Base-by-base conservation (phyloP, 2,888 invertebrate species). In the Leptinotarsa rubiginosa region DNA sequence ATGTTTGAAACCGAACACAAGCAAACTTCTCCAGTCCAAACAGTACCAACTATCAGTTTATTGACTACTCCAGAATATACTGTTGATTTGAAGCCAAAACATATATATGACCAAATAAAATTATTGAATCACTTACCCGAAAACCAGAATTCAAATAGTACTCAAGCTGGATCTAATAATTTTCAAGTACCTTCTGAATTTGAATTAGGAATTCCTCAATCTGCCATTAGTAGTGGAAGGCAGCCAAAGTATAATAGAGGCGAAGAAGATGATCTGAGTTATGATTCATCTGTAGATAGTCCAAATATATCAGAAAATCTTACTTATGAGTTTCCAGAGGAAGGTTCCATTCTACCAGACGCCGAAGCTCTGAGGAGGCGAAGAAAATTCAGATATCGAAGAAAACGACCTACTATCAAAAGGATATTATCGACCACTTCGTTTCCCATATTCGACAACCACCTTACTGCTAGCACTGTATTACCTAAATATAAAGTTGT, bases 91-190 rank as follows among this genome's bases (percentile, higher is more conserved):
- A 83, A 80, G 68, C 85, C 86, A 3, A 83, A 85, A 72, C 83
- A 85, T 75, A 85, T 85, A 68, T 86, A 86, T 66, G 84, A 86
- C 70, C 86, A 86, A 76, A 86, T 86, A 65, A 77, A 81, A 65
- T 69, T 85, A 2, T 70, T 85, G 7, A 77, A 82, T 49, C 81
- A 83, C 73, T 71, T 85, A 64, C 84, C 84, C 16, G 76, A 78
- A 22, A 72, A 74, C 50, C 59, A 72, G 22, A 49, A 62, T 25
- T 56, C 22, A 12, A 65, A 49, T 50, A 72, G 49, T n/a, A 72
- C 65, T 25, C 59, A 68, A 72, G 72, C 54, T 64, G 50, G 49
- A 13, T 13, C 22, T 10, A 56, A 47, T 20, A 41, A 10, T 15
- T 20, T 41, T 47, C 41, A 41, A 10, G 1, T 47, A 15, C 3